Percentiles rank a stretch among this genome's conserved stretches.
Evolutionary conservation across 2,797 vertebrate genomes (phyloP).

Genomic region (Chloroceryle inda): DNA sequence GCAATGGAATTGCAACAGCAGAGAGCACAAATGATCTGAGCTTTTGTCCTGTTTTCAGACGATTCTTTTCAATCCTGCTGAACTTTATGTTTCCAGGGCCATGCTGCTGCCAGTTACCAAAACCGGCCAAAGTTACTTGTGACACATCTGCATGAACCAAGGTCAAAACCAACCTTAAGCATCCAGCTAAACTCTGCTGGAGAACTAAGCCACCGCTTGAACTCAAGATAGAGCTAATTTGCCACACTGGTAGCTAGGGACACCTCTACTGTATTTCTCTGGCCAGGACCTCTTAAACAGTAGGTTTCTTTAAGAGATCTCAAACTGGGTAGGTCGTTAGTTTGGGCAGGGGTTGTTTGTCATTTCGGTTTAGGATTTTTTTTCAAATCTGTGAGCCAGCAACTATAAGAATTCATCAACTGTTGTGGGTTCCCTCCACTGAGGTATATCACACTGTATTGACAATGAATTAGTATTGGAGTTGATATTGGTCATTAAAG

Average conservation of each 20-base stretch:
- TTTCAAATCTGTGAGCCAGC: neutral
- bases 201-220: neutral
- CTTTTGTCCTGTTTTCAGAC: neutral
- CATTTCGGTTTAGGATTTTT: neutral
- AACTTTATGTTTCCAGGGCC: neutral
- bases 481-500: neutral
- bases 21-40: neutral
- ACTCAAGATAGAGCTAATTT: neutral
- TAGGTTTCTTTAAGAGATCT: neutral
- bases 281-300: neutral
- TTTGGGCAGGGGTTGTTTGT: neutral
- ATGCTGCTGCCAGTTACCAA: fast-evolving
- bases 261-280: neutral
- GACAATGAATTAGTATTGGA: neutral
- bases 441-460: neutral
- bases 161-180: neutral
- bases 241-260: neutral
- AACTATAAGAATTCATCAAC: neutral
- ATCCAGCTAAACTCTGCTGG: neutral
- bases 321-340: neutral
- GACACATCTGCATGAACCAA: fast-evolving
- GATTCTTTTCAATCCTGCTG: neutral
- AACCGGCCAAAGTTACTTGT: neutral
- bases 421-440: neutral
- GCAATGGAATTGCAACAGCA: neutral